Percentiles rank a stretch among this genome's conserved stretches.
These are phyloP conservation scores for Coenonympha arcania DNA, from an alignment of 2,888 invertebrate genomes.

Conservation along the genomic window DNA sequence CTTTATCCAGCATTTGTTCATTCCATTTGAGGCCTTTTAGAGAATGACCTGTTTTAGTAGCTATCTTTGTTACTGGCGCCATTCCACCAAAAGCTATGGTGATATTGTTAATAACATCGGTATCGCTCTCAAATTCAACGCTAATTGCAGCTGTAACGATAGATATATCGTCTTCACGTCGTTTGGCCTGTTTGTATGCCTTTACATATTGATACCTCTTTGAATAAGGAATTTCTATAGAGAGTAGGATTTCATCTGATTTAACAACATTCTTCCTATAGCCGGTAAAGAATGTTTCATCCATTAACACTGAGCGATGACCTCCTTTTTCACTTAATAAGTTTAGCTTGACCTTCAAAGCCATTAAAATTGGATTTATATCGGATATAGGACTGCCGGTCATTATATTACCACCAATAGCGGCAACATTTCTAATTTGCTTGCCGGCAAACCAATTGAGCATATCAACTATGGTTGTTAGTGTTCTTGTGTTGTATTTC, in stretches of 20 bases:
- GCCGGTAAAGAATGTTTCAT: constrained; percentile 84
- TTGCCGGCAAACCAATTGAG: constrained; percentile 96
- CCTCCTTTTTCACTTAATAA: constrained; percentile 73
- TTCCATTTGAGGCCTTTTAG: constrained; percentile 80
- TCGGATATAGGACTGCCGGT: constrained; percentile 98
- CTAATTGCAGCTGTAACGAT: constrained; percentile 88
- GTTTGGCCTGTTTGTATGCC: constrained; percentile 87
- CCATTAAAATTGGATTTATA: constrained; percentile 92
- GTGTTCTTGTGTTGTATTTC: constrained; percentile 78
- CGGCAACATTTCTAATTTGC: constrained; percentile 96
- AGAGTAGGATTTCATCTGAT: constrained; percentile 81
- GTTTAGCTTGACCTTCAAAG: constrained; percentile 84
- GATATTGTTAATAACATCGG: constrained; percentile 73
- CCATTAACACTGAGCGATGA: constrained; percentile 77
- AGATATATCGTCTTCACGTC: constrained; percentile 92
- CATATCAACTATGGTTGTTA: constrained; percentile 84
- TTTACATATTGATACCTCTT: constrained; percentile 79
- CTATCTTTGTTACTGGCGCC: constrained; percentile 90
- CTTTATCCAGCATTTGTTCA: constrained; percentile 77
- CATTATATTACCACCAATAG: constrained; percentile 94
- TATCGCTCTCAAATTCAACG: constrained; percentile 75
- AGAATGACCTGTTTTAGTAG: constrained; percentile 77
- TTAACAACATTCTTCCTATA: constrained; percentile 83
- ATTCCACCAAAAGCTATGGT: constrained; percentile 91
- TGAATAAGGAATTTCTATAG: constrained; percentile 82